Evolutionary conservation across 2,113 vertebrate species (phyloP), one percentile per base, ranked within the genome.

Genomic region (Pristiophorus japonicus): DNA sequence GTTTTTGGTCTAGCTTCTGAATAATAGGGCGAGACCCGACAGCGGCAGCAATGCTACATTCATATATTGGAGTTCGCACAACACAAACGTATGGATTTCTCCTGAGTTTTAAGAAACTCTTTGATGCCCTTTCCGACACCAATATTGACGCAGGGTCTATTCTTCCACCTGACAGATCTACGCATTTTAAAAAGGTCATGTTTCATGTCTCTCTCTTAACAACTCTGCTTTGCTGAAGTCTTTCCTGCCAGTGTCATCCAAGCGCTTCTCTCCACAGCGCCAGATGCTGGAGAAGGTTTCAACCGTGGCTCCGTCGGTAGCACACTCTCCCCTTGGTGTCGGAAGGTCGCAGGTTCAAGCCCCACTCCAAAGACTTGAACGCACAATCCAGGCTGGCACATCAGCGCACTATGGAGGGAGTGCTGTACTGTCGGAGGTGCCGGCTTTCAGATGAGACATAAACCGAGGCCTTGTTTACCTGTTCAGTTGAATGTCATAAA

Each of bases 111-210:
- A 24, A 11, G 16, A 66, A 92, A 59, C 55, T 22, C 20, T 63
- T 63, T 63, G 62, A 63, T 38, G n/a, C 34, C 66, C 38, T 42
- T 65, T 93, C 62, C n/a, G 3, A 0, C 63, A 65, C n/a, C 10
- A n/a, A 4, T 38, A 63, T 63, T 18, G 59, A n/a, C 55, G 30
- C 55, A 92, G 34, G 14, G 55, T 34, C 20, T 22, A 42, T 42
- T 66, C 38, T 45, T 85, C 11, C 91, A 65, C 91, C 34, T 65
- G 63, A 42, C 91, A 93, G 91, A 20, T 65, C 91, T 38, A 42
- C 38, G n/a, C n/a, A 65, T 66, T 93, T 66, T 87, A 8, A 22
- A 66, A 93, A 93, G 91, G 91, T 93, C 91, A 93, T 16, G n/a
- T 93, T 22, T 93, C 63, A 42, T 93, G 34, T 66, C 59, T 42